Evolutionary conservation across 2,888 invertebrate species (phyloP).

Genomic region (Junonia oenone): DNA sequence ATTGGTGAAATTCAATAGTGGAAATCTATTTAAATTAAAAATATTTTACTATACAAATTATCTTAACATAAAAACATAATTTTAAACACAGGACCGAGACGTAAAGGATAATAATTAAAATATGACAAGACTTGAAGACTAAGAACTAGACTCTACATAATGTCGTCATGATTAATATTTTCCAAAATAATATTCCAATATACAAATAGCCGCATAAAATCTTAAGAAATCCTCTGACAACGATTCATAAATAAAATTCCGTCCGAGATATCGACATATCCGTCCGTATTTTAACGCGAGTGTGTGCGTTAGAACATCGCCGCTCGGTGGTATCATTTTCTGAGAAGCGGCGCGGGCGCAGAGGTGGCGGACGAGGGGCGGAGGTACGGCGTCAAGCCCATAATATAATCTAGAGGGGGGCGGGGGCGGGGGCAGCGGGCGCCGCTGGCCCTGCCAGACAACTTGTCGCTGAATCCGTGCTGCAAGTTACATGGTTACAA

Average conservation of each 20-base stretch:
- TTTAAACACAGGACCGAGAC: too few relatives aligned
- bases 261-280: constrained; percentile 38
- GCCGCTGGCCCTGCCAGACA: constrained; percentile 68
- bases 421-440: constrained; percentile 31
- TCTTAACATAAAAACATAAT: too few relatives aligned
- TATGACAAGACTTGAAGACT: too few relatives aligned
- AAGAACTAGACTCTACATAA: too few relatives aligned
- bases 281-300: constrained; percentile 23
- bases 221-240: constrained; percentile 12
- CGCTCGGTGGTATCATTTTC: constrained; percentile 55
- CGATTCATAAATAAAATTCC: constrained; percentile 36
- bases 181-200: background rate
- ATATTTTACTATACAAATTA: too few relatives aligned
- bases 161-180: background rate
- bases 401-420: constrained; percentile 38
- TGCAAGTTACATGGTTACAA: constrained; percentile 8
- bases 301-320: constrained; percentile 42
- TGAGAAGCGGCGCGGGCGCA: constrained; percentile 51
- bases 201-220: background rate
- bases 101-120: too few relatives aligned
- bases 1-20: background rate
- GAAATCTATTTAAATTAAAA: too few relatives aligned
- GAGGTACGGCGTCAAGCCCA: constrained; percentile 48
- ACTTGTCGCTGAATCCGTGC: constrained; percentile 61
- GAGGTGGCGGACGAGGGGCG: constrained; percentile 30